These are phyloP conservation scores for Lycocerus yunnanus DNA, from an alignment of 2,888 invertebrate species.

Conservation along the genomic window DNA sequence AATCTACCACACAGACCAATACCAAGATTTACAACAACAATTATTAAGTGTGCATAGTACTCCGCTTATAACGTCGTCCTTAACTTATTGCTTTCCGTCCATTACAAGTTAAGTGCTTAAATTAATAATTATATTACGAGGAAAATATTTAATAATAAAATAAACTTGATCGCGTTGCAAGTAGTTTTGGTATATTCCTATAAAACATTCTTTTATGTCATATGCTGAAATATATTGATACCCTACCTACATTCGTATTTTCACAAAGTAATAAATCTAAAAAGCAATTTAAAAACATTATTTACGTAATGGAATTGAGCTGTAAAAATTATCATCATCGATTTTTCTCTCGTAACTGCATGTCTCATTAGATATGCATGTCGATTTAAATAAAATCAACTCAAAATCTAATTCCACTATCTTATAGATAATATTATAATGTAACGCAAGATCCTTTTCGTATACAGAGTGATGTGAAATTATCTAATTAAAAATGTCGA, in stretches of 20 bases:
- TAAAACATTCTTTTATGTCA: background rate
- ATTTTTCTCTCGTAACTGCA: constrained; percentile 43
- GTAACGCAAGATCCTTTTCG: too few species aligned
- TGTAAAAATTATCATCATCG: constrained; percentile 43
- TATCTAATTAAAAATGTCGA: background rate
- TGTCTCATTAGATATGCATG: background rate
- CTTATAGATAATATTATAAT: too few species aligned
- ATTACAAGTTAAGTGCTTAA: background rate
- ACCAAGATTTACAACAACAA: background rate
- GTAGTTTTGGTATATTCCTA: background rate
- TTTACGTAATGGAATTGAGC: constrained; percentile 48
- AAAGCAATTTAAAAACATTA: constrained; percentile 51
- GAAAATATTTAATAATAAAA: background rate
- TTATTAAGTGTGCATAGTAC: background rate
- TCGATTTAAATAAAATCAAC: background rate
- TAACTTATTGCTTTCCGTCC: background rate
- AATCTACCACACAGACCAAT: background rate
- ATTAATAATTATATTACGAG: background rate
- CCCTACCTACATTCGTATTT: background rate
- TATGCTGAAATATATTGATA: background rate
- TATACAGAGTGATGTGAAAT: background rate
- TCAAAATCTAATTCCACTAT: background rate
- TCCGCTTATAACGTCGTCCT: background rate
- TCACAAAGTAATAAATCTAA: constrained; percentile 41
- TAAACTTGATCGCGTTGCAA: background rate